A percentile compares a stretch with the other conserved stretches of the same genome.
Conservation (phyloP, 2,113 vertebrate genomes). For the Silurus meridionalis region DNA sequence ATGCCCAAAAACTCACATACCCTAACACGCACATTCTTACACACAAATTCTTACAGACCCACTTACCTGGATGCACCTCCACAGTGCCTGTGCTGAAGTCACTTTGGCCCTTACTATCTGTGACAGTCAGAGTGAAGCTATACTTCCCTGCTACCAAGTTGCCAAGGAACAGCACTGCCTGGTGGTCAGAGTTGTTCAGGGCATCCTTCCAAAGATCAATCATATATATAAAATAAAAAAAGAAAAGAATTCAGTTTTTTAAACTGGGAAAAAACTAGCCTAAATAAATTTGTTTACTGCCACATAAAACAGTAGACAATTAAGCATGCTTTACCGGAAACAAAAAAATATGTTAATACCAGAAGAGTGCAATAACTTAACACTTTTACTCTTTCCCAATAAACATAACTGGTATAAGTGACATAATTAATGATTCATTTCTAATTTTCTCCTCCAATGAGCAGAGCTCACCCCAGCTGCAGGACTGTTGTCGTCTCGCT, state of each 20-base stretch:
- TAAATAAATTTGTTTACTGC: background rate
- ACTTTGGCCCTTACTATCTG: slow-evolving; percentile 92
- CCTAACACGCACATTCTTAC: background rate
- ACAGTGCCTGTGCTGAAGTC: slow-evolving; percentile 77
- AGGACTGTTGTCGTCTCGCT: slow-evolving; percentile 86
- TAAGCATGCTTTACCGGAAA: background rate
- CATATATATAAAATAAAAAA: slow-evolving; percentile 48
- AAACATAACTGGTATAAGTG: background rate
- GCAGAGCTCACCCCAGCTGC: slow-evolving; percentile 86
- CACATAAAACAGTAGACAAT: background rate
- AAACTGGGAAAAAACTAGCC: background rate
- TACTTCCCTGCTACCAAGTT: slow-evolving; percentile 95
- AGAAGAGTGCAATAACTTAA: background rate
- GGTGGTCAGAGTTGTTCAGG: slow-evolving; percentile 92
- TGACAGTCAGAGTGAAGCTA: slow-evolving; percentile 88
- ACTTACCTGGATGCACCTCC: slow-evolving; percentile 90
- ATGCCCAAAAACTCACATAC: slow-evolving; percentile 37
- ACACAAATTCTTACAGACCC: background rate
- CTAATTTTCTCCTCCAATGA: background rate
- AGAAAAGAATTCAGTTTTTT: no score
- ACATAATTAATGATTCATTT: background rate
- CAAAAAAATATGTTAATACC: background rate
- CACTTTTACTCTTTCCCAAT: background rate
- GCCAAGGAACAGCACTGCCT: slow-evolving; percentile 87
- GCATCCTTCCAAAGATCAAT: slow-evolving; percentile 80